Percentiles rank a stretch among this genome's conserved stretches.
These are phyloP conservation scores for Phragmatobia fuliginosa DNA, from an alignment of 2,888 invertebrate genomes.

Conservation along the genomic window DNA sequence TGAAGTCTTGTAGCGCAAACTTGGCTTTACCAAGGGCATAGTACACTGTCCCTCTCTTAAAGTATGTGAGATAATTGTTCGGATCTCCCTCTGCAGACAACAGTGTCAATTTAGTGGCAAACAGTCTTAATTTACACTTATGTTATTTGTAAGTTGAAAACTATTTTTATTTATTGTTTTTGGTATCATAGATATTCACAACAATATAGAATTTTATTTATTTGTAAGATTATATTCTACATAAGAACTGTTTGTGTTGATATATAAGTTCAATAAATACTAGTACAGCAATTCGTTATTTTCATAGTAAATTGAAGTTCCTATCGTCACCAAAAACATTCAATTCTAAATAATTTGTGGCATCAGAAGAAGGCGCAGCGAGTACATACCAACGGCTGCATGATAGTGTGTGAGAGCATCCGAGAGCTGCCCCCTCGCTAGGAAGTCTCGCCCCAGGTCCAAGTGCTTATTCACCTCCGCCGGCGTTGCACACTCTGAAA, in stretches of 20 bases:
- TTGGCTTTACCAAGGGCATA: slow-evolving; percentile 98
- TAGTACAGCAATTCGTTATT: background rate
- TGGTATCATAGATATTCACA: background rate
- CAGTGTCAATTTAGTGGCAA: slow-evolving; percentile 1
- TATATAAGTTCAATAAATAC: background rate
- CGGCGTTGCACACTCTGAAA: slow-evolving; percentile 90
- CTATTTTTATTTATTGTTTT: background rate
- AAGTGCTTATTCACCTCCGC: slow-evolving; percentile 96
- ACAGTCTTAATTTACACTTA: background rate
- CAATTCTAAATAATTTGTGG: background rate
- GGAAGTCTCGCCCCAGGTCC: slow-evolving; percentile 96
- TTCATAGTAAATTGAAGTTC: background rate
- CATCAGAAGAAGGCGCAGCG: background rate
- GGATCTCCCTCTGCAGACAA: slow-evolving; percentile 95
- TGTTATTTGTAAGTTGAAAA: background rate
- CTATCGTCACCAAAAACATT: background rate
- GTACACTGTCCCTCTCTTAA: slow-evolving; percentile 98
- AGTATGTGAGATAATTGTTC: slow-evolving; percentile 97
- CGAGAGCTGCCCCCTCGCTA: slow-evolving; percentile 96
- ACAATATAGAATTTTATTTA: background rate
- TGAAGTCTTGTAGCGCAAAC: slow-evolving; percentile 97
- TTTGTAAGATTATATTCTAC: background rate
- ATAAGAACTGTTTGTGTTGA: background rate
- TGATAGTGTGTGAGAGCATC: slow-evolving; percentile 99
- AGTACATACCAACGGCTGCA: slow-evolving; percentile 95